Percentiles rank a stretch among this genome's conserved stretches.
Conservation (phyloP, 2,888 invertebrate species). For the Orthosia gothica region DNA sequence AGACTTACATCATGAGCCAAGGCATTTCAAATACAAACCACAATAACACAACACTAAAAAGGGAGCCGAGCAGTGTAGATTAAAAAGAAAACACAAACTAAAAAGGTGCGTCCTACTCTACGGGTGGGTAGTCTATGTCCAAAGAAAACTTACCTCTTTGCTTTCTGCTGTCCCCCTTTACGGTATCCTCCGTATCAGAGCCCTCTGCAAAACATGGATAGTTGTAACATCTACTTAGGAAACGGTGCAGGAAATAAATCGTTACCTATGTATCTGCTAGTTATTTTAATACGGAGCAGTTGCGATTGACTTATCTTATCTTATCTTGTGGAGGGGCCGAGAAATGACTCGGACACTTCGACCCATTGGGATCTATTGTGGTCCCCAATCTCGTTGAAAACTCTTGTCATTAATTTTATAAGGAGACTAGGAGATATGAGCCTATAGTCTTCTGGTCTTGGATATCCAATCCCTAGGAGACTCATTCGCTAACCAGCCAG, state of each 20-base stretch:
- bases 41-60: conserved; percentile 49
- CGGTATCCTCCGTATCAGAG: conserved; percentile 88
- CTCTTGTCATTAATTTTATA: no score
- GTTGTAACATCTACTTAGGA: conserved; percentile 80
- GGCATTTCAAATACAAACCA: conserved; percentile 13
- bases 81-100: conserved; percentile 12
- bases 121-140: conserved; percentile 32
- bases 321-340: no score
- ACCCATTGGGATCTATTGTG: no score
- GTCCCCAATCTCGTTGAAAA: no score
- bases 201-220: conserved; percentile 88
- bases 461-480: no score
- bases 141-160: conserved; percentile 82
- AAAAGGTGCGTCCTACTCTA: conserved; percentile 53
- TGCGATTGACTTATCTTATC: conserved; percentile 52
- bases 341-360: no score
- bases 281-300: conserved; percentile 30
- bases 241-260: conserved; percentile 59
- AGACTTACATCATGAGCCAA: background rate
- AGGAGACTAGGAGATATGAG: no score
- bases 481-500: no score
- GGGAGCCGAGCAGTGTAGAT: conserved; percentile 64
- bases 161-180: conserved; percentile 85
- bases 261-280: conserved; percentile 38
- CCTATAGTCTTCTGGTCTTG: no score